These are phyloP conservation scores for Drosophila emarginata DNA, from an alignment of 2,888 invertebrate genomes.

Conservation along the genomic window DNA sequence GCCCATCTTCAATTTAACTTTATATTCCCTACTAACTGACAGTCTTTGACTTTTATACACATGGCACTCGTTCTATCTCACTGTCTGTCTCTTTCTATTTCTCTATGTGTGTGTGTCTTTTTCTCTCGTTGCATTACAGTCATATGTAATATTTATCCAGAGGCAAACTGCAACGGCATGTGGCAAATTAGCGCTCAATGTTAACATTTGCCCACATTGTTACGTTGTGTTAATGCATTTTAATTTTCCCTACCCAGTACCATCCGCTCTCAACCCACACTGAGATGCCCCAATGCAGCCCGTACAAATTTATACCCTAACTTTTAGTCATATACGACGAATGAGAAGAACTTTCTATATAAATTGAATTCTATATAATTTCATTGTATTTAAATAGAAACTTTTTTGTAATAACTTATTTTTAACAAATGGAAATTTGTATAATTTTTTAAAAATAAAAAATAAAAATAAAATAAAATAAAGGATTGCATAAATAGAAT, in stretches of 20 bases:
- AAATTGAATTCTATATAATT: too few species aligned
- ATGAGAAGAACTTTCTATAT: too few species aligned
- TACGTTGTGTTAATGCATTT: constrained; percentile 71
- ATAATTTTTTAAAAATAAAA: too few species aligned
- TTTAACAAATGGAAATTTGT: too few species aligned
- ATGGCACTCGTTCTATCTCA: neutral
- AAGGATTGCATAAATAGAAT: neutral
- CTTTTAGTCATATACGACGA: neutral
- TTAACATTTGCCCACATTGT: constrained; percentile 73
- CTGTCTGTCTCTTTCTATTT: neutral
- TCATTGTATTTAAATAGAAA: too few species aligned
- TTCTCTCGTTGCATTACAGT: neutral
- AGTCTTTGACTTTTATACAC: neutral
- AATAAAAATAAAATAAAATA: too few species aligned
- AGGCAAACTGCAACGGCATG: constrained; percentile 25
- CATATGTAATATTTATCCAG: constrained; percentile 2
- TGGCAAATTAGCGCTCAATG: constrained; percentile 68
- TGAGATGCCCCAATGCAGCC: neutral
- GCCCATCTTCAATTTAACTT: neutral
- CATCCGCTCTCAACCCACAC: neutral
- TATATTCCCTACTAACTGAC: neutral
- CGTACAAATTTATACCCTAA: neutral
- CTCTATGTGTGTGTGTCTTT: neutral
- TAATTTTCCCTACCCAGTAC: constrained; percentile 44
- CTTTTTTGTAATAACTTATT: too few species aligned